Conservation (phyloP, 2,797 vertebrate genomes). For the Acrossocheilus fasciatus region DNA sequence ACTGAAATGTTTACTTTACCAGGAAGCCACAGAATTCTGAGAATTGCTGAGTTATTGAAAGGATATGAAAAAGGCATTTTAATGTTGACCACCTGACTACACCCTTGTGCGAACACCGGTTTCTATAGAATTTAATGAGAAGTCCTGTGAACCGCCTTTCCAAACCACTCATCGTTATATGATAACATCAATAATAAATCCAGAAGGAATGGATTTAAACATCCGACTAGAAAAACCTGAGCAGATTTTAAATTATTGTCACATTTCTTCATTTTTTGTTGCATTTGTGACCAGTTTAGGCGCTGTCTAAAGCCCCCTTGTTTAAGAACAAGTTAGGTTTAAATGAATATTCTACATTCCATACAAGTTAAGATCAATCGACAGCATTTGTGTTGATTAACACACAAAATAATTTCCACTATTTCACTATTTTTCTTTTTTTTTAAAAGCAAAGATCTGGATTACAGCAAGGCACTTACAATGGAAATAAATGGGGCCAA, state of each 20-base stretch:
- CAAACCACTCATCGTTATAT: not conserved
- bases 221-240: conserved; percentile 1
- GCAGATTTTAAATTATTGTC: not conserved
- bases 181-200: conserved; percentile 22
- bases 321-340: not conserved
- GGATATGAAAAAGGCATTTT: conserved; percentile 51
- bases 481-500: not conserved
- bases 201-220: conserved; percentile 16
- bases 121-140: conserved; percentile 4
- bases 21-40: conserved; percentile 42
- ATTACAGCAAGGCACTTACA: not conserved
- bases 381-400: not conserved
- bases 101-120: not conserved
- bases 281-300: not conserved
- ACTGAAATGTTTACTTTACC: conserved; percentile 49
- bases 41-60: conserved; percentile 49
- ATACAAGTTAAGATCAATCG: not conserved
- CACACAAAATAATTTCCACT: not conserved
- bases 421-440: not conserved
- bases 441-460: not conserved
- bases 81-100: conserved; percentile 16
- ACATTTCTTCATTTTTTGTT: not conserved
- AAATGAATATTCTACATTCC: not conserved
- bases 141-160: not conserved
- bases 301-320: not conserved